Percentiles rank a stretch among this genome's conserved stretches.
Evolutionary conservation across 1,140 invertebrate genomes (phyloP).

Genomic region (Acyrthosiphon pisum): DNA sequence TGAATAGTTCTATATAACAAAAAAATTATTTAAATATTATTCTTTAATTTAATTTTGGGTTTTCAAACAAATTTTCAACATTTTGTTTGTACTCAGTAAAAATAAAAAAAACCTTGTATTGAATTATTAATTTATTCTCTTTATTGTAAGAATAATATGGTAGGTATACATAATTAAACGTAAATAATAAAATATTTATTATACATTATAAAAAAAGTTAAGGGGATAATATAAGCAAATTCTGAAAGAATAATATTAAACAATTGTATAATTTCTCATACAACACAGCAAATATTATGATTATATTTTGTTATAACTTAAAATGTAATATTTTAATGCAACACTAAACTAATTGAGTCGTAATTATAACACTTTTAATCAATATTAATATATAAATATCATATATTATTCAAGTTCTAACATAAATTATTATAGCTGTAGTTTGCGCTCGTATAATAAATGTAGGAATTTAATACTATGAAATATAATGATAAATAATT

Average conservation of each 20-base stretch:
- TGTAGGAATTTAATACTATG: no score
- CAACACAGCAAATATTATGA: background rate
- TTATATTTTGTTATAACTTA: no score
- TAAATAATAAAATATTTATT: background rate
- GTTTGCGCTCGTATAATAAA: no score
- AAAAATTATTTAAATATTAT: background rate
- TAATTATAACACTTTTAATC: background rate
- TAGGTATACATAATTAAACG: background rate
- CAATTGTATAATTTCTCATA: background rate
- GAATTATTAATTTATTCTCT: background rate
- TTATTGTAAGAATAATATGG: conserved; percentile 3
- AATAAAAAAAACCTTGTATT: background rate
- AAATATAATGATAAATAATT: background rate
- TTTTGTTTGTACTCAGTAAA: background rate
- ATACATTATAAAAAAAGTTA: background rate
- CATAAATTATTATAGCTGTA: no score
- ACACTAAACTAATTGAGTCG: background rate
- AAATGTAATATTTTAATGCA: no score
- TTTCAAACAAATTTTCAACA: background rate
- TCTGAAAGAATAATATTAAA: conserved; percentile 4
- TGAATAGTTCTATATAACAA: no score
- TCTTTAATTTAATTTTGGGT: background rate
- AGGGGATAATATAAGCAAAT: background rate
- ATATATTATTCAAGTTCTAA: no score
- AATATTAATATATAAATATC: background rate